Evolutionary conservation across 2,888 invertebrate genomes (phyloP), one percentile per base, ranked within the genome.

Genomic region (Argyresthia albistria): DNA sequence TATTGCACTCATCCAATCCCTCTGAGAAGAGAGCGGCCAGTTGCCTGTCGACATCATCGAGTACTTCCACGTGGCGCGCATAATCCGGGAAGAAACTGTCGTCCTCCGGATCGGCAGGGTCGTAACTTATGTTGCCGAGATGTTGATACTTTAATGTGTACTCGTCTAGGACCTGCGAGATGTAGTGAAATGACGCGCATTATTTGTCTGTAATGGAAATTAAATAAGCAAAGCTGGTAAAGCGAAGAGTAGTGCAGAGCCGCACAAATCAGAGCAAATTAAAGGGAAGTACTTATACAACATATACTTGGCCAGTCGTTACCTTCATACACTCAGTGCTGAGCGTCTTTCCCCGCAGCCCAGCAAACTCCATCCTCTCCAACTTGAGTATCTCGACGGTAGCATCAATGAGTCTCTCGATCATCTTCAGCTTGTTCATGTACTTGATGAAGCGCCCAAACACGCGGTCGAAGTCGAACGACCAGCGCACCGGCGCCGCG

Each of bases 351-450:
- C 93, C 93, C 54, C 90, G 88, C 8, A 92, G 67, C 0, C 93
- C 95, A 45, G 93, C 92, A 53, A 95, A 90, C 67, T 94, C 94
- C 1, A 96, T 91, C 70, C 95, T 96, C 74, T 98, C 97, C 56
- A 97, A 75, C 70, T 96, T 97, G 46, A 91, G 79, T 73, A 96
- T 96, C 70, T 97, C 97, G 2, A 92, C 83, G 0, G 93, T 93
- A 0, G 93, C 92, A 45, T 91, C 90, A 58, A 97, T 91, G 58
- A 97, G 89, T 1, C 86, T 81, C 77, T 93, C 86, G 6, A 95
- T 88, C 65, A 92, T 88, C 51, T 81, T 76, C 1, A 95, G 76
- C 9, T 95, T 86, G 12, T 90, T 81, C 53, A 91, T 79, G 67
- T 92, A 95, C 1, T 87, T 69, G 54, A 91, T 88, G 53, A 92